A percentile compares a stretch with the other conserved stretches of the same genome.
phyloP scores from a whole-genome alignment of 2,888 invertebrate species.

The Gasteruption jaculator region DNA sequence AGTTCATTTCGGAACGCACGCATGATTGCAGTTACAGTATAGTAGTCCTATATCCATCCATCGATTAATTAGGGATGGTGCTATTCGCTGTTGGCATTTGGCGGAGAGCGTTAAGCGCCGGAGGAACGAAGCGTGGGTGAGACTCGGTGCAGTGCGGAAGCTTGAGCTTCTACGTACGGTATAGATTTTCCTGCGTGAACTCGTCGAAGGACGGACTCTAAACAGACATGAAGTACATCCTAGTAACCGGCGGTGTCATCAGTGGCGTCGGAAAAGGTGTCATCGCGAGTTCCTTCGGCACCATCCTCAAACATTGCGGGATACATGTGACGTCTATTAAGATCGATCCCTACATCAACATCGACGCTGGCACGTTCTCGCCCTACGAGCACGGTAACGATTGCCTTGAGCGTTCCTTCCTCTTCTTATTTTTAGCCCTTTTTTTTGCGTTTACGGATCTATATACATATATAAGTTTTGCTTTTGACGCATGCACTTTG shows the following conservation, averaged over 20 bases:
- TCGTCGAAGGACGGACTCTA: conserved; percentile 4
- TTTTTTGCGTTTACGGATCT: no score
- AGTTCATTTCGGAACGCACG: no score
- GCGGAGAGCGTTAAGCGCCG: no score
- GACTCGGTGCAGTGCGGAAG: no score
- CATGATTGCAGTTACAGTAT: no score
- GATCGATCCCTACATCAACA: conserved; percentile 99
- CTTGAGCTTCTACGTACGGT: no score
- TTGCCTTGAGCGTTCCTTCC: conserved; percentile 4
- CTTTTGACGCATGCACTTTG: conserved; percentile 1
- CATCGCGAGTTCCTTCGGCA: conserved; percentile 92
- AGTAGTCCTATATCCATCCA: no score
- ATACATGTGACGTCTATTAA: conserved; percentile 97
- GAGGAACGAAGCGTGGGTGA: no score
- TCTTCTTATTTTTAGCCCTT: no score
- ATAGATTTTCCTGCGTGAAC: no score
- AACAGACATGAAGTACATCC: conserved; percentile 96
- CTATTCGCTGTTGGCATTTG: no score
- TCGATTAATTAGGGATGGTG: no score
- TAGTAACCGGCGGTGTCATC: conserved; percentile 98
- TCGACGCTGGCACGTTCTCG: conserved; percentile 98
- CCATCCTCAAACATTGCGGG: conserved; percentile 91
- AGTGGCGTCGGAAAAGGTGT: conserved; percentile 98
- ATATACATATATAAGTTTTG: not conserved
- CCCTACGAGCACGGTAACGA: conserved; percentile 95